A percentile compares a stretch with the other conserved stretches of the same genome.
phyloP scores from a whole-genome alignment of 37 sponge, comb jelly and placozoan species.

The Aplysina aerophoba region DNA sequence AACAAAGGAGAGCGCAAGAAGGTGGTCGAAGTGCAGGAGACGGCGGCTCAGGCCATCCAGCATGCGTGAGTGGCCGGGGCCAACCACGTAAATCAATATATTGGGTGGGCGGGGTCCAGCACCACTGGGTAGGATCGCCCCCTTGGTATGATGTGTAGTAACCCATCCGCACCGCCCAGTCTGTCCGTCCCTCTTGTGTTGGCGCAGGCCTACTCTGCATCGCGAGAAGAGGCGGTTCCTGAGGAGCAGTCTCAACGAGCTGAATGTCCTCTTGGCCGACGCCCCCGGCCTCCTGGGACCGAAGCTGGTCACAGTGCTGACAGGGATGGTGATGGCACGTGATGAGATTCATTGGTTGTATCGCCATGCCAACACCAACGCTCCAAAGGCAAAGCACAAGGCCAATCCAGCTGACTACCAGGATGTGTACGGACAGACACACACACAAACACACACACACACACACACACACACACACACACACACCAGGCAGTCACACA shows the following conservation, averaged over 20 bases:
- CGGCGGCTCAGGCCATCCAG: conserved; percentile 49
- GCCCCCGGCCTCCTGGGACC: conserved; percentile 91
- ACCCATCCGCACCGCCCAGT: not conserved
- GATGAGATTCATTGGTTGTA: conserved; percentile 91
- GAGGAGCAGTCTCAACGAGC: conserved; percentile 73
- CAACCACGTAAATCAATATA: too few relatives aligned
- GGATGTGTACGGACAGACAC: conserved; percentile 35
- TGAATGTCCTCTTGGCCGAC: conserved; percentile 74
- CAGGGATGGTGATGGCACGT: conserved; percentile 75
- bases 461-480: not conserved
- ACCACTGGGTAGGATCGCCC: too few relatives aligned
- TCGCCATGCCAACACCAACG: conserved; percentile 53
- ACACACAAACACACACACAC: too few relatives aligned
- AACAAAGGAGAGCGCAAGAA: conserved; percentile 58
- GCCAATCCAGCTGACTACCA: conserved; percentile 75
- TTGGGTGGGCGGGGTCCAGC: too few relatives aligned
- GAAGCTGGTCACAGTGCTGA: conserved; percentile 75
- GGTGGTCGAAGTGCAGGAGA: conserved; percentile 61
- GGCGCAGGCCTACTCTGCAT: conserved; percentile 40
- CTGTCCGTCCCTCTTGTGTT: not conserved
- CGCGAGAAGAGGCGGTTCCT: conserved; percentile 81
- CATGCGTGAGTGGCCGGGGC: conserved; percentile 61
- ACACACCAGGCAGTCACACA: not conserved
- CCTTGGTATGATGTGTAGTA: too few relatives aligned
- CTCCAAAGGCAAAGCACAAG: conserved; percentile 74